Evolutionary conservation across 23 tunicate species (phyloP).

Genomic region (Oikopleura dioica): DNA sequence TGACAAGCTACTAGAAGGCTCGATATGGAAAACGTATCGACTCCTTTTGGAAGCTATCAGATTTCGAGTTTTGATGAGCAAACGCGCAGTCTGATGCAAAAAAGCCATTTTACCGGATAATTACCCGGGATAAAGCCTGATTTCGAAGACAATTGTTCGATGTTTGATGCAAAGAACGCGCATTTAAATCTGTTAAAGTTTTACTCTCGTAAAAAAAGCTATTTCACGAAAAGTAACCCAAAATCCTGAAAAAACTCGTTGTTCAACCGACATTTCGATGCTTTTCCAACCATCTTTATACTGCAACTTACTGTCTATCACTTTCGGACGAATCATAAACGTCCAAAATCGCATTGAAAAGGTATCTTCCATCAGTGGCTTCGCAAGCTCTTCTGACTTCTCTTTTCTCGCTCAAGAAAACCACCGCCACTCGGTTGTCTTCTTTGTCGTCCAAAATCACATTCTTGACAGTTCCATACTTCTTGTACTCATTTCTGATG

Average conservation of each 20-base stretch:
- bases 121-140: too few relatives aligned
- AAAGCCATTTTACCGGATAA: too few relatives aligned
- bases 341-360: slow-evolving; percentile 1
- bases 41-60: too few relatives aligned
- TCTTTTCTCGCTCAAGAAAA: neutral
- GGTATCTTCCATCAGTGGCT: slow-evolving; percentile 7
- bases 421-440: neutral
- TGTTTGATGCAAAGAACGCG: too few relatives aligned
- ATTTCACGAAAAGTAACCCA: neutral
- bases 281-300: neutral
- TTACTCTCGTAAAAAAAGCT: too few relatives aligned
- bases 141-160: too few relatives aligned
- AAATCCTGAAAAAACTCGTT: neutral
- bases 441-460: neutral
- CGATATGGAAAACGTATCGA: too few relatives aligned
- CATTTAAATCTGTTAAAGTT: too few relatives aligned
- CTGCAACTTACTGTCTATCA: slow-evolving; percentile 3
- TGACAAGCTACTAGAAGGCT: too few relatives aligned
- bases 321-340: neutral
- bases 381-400: slow-evolving; percentile 11
- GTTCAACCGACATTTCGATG: neutral
- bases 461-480: slow-evolving; percentile 11
- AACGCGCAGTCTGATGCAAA: too few relatives aligned
- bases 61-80: too few relatives aligned
- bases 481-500: neutral